Evolutionary conservation across 2,113 vertebrate species (phyloP).

Genomic region (Cyphomyrus plagiostoma): DNA sequence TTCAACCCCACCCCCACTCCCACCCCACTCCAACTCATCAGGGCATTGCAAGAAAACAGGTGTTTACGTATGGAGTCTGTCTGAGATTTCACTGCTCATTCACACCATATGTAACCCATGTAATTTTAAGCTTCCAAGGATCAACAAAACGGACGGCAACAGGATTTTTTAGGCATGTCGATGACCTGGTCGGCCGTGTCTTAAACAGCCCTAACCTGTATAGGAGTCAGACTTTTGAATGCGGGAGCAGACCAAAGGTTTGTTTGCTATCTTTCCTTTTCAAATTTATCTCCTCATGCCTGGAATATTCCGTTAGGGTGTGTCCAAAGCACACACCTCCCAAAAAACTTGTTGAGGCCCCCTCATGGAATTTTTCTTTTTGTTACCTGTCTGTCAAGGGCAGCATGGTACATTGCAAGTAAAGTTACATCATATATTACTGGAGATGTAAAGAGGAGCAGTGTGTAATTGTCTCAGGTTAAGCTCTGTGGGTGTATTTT

Average conservation of each 20-base stretch:
- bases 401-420: background rate
- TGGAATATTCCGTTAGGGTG: background rate
- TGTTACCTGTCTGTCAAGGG: background rate
- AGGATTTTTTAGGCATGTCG: background rate
- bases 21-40: background rate
- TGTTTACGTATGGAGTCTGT: background rate
- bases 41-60: constrained; percentile 1
- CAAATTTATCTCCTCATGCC: background rate
- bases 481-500: background rate
- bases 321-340: background rate
- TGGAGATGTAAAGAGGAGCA: background rate
- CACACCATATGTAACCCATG: background rate
- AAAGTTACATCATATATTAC: background rate
- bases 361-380: background rate
- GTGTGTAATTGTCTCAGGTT: background rate
- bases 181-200: background rate
- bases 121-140: background rate
- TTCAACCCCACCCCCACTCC: background rate
- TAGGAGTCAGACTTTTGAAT: background rate
- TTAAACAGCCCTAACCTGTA: constrained; percentile 7
- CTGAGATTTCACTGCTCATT: background rate
- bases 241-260: background rate
- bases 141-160: background rate
- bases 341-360: background rate
- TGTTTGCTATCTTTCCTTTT: background rate